Evolutionary conservation across 2,888 invertebrate genomes (phyloP), one percentile per base, ranked within the genome.

Genomic region (Beris morrisii): DNA sequence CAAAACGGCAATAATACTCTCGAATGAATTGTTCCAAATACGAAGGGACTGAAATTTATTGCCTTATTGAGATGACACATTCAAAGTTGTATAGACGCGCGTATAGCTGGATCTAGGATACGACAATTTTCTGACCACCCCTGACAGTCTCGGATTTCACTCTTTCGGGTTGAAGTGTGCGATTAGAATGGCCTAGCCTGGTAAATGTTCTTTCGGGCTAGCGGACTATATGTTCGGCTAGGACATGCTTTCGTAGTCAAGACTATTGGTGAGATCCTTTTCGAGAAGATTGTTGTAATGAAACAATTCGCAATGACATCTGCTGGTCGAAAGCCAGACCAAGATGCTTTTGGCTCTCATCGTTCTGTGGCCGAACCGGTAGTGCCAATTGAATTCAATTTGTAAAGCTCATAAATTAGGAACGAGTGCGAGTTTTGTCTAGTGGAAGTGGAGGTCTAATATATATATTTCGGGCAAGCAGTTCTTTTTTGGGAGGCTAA

Each of bases 331-430:
- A 53, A 65, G 54, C 46, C 48, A 61, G 55, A 59, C 65, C 55
- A 67, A 65, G 65, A 53, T 67, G 55, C 31, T 48, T 31, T 59
- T 55, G 55, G 46, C 31, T 46, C 58, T 46, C 58, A 30, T 59
- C 58, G 46, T 46, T 0, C 32, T 28, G 1, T 30, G 58, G 22
- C 58, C 31, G 31, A n/a, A 48, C 28, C n/a, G 7, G 30, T 32
- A 65, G 55, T 50, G 64, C 55, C 67, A 67, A 67, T 67, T 67
- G 67, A 67, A 67, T 67, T 67, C 64, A 65, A 61, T 67, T 65
- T 57, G 11, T 56, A 50, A 59, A 61, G 48, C 52, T 55, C 61
- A 65, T 67, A 67, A 67, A 67, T 67, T 67, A 65, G 59, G 32
- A 59, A 54, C 38, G 38, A 7, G 38, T 38, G 38, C 5, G 38